Evolutionary conservation across 2,797 vertebrate species (phyloP), one percentile per base, ranked within the genome.

Genomic region (Lithobates sylvaticus): DNA sequence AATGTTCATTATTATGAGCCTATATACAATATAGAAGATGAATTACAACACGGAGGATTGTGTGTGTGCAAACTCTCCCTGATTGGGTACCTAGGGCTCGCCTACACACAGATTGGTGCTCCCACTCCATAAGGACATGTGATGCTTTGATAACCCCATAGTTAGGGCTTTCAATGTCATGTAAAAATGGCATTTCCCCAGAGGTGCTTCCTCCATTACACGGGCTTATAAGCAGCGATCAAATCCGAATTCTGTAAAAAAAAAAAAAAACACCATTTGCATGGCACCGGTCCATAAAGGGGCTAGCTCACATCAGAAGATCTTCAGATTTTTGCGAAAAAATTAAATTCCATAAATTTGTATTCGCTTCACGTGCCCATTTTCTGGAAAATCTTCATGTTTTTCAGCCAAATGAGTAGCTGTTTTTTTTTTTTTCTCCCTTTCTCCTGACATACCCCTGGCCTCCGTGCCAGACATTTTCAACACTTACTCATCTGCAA

Each of bases 401-500:
- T 81, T 81, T 81, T 81, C 29, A n/a, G n/a, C 68, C 78, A 70
- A 81, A 68, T 71, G 32, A 70, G 44, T 69, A 36, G 44, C 15
- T 23, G 70, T 21, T 72, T 81, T 78, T 9, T 68, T 65, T 21
- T 44, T 16, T 70, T 34, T 71, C 3, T 32, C 29, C 54, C 8
- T 68, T 65, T 21, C 39, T 50, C 36, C 65, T 18, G 76, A 73
- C 71, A 44, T 39, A 73, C 36, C 61, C 10, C 61, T 44, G 64
- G 65, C 8, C 64, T 32, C 76, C 26, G 26, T 29, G 26, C 36
- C 26, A 26, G 54, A 61, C 34, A 67, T 67, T 67, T 67, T 67
- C 44, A 78, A 42, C 34, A 39, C 32, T 73, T 42, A 73, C 71
- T 73, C 71, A 44, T 73, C 71, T 73, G 18, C 71, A 23, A 73